Evolutionary conservation across 2,888 invertebrate genomes (phyloP).

Genomic region (Beris morrisii): DNA sequence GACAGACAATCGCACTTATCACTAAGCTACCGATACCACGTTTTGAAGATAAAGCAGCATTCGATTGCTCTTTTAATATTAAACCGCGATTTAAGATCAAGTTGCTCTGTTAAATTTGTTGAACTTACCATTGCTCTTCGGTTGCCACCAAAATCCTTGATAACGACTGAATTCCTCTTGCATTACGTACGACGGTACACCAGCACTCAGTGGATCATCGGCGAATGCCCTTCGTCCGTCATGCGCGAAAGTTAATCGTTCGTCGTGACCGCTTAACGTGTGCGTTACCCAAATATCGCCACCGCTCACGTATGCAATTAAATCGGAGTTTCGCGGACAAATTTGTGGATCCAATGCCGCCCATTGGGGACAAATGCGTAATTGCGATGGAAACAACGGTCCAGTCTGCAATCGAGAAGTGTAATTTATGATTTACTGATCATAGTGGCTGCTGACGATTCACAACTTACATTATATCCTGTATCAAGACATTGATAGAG

Average conservation of each 20-base stretch:
- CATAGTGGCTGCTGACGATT: constrained; percentile 1
- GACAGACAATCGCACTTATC: no score
- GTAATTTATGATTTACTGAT: not conserved
- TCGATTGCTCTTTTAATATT: no score
- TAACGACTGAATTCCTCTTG: constrained; percentile 98
- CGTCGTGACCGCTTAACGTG: constrained; percentile 64
- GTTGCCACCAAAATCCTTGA: constrained; percentile 99
- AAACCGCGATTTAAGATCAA: no score
- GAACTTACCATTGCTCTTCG: constrained; percentile 64
- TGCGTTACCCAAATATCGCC: constrained; percentile 88
- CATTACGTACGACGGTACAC: constrained; percentile 96
- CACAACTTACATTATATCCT: constrained; percentile 64
- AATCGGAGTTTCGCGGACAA: constrained; percentile 60
- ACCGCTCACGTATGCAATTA: constrained; percentile 87
- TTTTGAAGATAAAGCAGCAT: no score
- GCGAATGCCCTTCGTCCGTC: constrained; percentile 68
- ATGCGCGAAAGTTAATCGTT: constrained; percentile 70
- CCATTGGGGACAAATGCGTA: constrained; percentile 64
- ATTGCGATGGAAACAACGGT: constrained; percentile 68
- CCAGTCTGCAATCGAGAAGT: constrained; percentile 51
- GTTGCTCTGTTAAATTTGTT: not conserved
- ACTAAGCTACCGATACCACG: no score
- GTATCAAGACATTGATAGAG: constrained; percentile 83
- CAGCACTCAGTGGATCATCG: constrained; percentile 86
- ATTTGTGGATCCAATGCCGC: constrained; percentile 80